Conservation (phyloP, 1,140 invertebrate genomes). For the Adelges cooleyi region DNA sequence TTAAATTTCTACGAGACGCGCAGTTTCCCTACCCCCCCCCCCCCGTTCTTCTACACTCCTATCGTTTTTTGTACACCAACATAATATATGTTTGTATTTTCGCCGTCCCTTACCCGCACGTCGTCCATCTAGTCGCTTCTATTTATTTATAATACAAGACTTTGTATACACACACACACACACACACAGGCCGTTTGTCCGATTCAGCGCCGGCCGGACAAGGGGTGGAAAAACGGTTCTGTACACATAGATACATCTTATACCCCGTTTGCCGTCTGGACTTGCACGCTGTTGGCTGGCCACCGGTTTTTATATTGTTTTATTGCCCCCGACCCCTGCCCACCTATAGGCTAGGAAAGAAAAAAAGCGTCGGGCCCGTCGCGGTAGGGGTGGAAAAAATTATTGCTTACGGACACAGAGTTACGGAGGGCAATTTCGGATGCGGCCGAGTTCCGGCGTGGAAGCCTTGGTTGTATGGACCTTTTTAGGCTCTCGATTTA, state of each 20-base stretch:
- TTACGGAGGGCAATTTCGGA: conserved; percentile 21
- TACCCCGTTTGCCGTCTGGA: conserved; percentile 8
- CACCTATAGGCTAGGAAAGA: not conserved
- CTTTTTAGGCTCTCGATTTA: conserved; percentile 20
- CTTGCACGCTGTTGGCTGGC: not conserved
- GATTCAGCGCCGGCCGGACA: not conserved
- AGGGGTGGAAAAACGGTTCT: not conserved
- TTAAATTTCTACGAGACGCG: conserved; percentile 23
- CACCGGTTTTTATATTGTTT: conserved; percentile 25
- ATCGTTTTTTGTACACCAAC: not conserved
- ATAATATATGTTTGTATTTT: not conserved
- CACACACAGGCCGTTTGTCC: no score
- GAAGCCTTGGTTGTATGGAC: not conserved
- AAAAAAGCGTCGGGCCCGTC: not conserved
- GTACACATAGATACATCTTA: no score
- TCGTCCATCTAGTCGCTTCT: no score
- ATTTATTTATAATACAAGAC: conserved; percentile 10
- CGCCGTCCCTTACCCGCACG: not conserved
- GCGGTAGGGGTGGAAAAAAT: not conserved
- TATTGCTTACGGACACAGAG: not conserved
- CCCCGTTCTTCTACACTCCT: not conserved
- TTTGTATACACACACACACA: no score
- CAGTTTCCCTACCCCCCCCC: not conserved
- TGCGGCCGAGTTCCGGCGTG: conserved; percentile 13
- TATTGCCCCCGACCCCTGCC: not conserved